Base-by-base conservation (phyloP, 2,113 vertebrate genomes). In the Miniopterus natalensis region DNA sequence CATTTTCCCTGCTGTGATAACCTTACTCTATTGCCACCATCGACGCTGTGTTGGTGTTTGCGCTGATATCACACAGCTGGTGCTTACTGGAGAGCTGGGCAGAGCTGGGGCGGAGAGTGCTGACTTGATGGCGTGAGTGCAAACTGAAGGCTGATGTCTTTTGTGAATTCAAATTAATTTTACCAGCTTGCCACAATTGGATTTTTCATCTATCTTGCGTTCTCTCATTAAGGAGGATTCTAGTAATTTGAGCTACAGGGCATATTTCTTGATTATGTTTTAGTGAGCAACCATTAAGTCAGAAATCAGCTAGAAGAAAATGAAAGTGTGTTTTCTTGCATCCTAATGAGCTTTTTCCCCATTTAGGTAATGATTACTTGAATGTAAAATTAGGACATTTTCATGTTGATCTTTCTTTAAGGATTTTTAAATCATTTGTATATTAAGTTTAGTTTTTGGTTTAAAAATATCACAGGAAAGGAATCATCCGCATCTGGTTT, bases 281-380 rank as follows among this genome's bases (percentile, higher is more conserved):
- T 80, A 94, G 23, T 49, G 45, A 95, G 23, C 13, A 63, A 66
- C 8, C 8, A 40, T 78, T 87, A 75, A 17, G 10, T 68, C 36
- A 91, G 68, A 94, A 83, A 79, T 21, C 25, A 70, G 66, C n/a
- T 85, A 66, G 23, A 81, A 81, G 29, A 81, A 97, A 95, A 90
- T 59, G 55, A 79, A 94, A 95, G 65, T 65, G 2, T 36, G 59
- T 49, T n/a, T 83, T 73, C 3, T 45, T 66, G 6, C 27, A 63
- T 86, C 65, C 86, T 83, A 87, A 84, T 89, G 88, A 57, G 23
- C 7, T 65, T 88, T 87, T 84, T 25, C 36, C 15, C 29, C 68
- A 23, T 47, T 77, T 61, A 68, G 3, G 6, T 53, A 74, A 15
- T 71, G 40, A 89, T 61, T 59, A 40, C 20, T 51, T 86, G 25